Percentiles rank a stretch among this genome's conserved stretches.
Conservation (phyloP, 1,140 invertebrate species). For the Lycorma delicatula region DNA sequence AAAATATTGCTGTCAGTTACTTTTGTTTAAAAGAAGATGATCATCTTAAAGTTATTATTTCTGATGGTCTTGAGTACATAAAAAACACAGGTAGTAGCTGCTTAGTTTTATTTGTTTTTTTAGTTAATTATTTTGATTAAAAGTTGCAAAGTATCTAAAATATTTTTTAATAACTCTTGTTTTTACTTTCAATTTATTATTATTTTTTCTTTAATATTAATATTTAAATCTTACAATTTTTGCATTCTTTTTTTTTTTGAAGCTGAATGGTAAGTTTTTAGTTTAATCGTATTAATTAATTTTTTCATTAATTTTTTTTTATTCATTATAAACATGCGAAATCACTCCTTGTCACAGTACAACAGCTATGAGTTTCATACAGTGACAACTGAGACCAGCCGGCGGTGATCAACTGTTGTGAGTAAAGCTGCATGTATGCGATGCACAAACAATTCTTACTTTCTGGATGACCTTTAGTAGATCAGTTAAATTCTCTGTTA, state of each 20-base stretch:
- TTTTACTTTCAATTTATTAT: neutral
- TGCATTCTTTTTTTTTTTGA: neutral
- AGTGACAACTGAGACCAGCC: too few relatives aligned
- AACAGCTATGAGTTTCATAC: too few relatives aligned
- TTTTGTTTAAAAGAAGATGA: neutral
- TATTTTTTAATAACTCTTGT: neutral
- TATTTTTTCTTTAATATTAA: neutral
- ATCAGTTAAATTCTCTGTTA: too few relatives aligned
- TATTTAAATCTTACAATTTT: neutral
- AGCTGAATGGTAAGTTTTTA: too few relatives aligned
- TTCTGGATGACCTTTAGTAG: too few relatives aligned
- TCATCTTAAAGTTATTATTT: neutral
- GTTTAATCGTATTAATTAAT: too few relatives aligned
- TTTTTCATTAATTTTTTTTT: too few relatives aligned
- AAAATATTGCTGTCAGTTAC: neutral
- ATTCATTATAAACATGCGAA: too few relatives aligned
- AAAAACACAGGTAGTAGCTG: neutral
- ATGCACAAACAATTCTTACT: too few relatives aligned
- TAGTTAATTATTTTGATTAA: neutral
- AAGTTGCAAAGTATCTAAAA: neutral
- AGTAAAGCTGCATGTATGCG: too few relatives aligned
- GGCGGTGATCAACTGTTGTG: too few relatives aligned
- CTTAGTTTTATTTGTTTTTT: neutral
- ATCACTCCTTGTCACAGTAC: too few relatives aligned
- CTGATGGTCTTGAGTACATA: neutral